Base-by-base conservation (phyloP, 2,797 vertebrate genomes). In the Cichlasoma orientale region DNA sequence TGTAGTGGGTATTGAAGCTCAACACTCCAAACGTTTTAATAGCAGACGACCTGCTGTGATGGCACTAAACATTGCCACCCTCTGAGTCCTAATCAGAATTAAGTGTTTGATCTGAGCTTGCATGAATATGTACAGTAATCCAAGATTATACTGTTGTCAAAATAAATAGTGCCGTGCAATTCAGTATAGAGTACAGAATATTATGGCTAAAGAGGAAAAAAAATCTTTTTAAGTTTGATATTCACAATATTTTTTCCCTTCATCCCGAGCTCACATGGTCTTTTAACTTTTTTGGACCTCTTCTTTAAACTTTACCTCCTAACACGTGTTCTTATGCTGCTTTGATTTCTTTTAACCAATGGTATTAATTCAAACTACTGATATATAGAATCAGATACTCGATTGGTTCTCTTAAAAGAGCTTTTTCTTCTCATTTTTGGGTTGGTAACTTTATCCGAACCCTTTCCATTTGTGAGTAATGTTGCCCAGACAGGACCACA, bases 31-130 rank as follows among this genome's bases (percentile, higher is more conserved):
- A 79, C 74, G 57, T 31, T 83, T 82, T 84, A 85, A 86, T 74
- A 55, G 44, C 55, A 57, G 81, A 11, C 69, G 1, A 71, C 89
- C 82, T 73, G 80, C 82, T 88, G 88, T 50, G 88, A 82, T 86
- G 27, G 19, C 56, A 53, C 52, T 58, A 47, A 75, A 81, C 41
- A 57, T 47, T 3, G 19, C 82, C 82, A 27, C 79, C 85, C 75
- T 56, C 77, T 38, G 88, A 55, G 82, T 76, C 77, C 53, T 79
- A 78, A 85, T 86, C 88, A 77, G 41, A 77, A 81, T 79, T 68
- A 79, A 79, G 56, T 23, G 66, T 85, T 86, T 82, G 71, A 84
- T 90, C 79, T 52, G 72, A 80, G 82, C 59, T 71, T 50, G 18
- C 36, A 31, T 50, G 12, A 86, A 47, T 66, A 75, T 58, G 63